Percentiles rank a stretch among this genome's conserved stretches.
phyloP scores from a whole-genome alignment of 2,113 vertebrate genomes.

The Eurystomus gularis region DNA sequence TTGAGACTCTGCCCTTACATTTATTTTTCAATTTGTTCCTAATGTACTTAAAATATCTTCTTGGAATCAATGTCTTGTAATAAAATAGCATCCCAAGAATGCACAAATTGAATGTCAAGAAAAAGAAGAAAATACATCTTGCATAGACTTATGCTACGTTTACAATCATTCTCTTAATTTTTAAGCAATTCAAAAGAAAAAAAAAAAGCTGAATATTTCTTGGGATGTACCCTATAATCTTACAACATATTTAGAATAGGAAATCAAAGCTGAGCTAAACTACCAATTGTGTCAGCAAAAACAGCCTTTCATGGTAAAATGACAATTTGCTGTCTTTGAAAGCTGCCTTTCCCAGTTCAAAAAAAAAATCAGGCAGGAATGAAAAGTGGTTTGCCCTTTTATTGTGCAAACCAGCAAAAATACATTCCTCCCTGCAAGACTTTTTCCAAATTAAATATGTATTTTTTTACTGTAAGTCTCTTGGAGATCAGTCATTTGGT shows the following conservation, averaged over 20 bases:
- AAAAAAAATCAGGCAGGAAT: conserved; percentile 3
- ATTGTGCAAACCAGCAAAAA: conserved; percentile 62
- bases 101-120: not conserved
- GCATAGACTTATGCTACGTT: not conserved
- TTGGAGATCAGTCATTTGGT: conserved; percentile 13
- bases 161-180: conserved; percentile 52
- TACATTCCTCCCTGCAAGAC: not conserved
- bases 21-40: not conserved
- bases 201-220: conserved; percentile 55
- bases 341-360: conserved; percentile 27
- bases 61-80: conserved; percentile 3
- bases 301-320: conserved; percentile 62
- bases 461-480: not conserved
- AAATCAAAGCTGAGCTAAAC: conserved; percentile 57
- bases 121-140: not conserved
- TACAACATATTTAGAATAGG: conserved; percentile 65
- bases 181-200: conserved; percentile 50
- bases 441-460: conserved; percentile 23
- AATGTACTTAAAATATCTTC: not conserved
- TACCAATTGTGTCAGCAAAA: conserved; percentile 63
- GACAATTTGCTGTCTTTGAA: conserved; percentile 66
- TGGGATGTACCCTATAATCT: conserved; percentile 64
- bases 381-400: conserved; percentile 58
- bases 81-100: not conserved
- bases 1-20: not conserved